A percentile compares a stretch with the other conserved stretches of the same genome.
Evolutionary conservation across 2,888 invertebrate genomes (phyloP).

Genomic region (Monopis laevigella): DNA sequence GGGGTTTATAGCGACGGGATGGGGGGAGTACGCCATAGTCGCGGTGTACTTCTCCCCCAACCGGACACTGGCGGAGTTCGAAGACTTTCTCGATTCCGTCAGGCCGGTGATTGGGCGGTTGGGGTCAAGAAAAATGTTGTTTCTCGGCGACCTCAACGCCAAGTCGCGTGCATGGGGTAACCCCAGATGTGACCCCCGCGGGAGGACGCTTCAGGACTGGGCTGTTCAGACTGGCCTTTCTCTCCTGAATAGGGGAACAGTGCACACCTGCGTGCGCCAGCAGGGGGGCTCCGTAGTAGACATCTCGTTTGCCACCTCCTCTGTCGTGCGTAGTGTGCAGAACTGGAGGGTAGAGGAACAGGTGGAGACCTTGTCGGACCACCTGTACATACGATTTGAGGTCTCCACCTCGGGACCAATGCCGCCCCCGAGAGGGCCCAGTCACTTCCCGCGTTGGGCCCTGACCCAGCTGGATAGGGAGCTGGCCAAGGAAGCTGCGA

Average conservation of each 20-base stretch:
- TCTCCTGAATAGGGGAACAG: neutral
- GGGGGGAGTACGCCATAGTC: constrained; percentile 11
- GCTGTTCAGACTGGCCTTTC: neutral
- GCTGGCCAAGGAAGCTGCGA: too few species aligned
- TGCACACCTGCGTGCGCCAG: constrained; percentile 1
- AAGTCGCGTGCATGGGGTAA: constrained; percentile 20
- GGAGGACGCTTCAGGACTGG: too few species aligned
- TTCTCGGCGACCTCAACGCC: constrained; percentile 19
- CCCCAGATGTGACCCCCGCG: too few species aligned
- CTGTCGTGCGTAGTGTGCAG: too few species aligned
- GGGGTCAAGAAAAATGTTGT: neutral
- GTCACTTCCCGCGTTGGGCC: too few species aligned
- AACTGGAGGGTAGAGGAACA: too few species aligned
- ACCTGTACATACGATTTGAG: too few species aligned
- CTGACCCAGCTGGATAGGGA: too few species aligned
- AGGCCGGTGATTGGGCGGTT: constrained; percentile 8
- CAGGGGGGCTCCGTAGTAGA: neutral
- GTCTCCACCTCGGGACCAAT: too few species aligned
- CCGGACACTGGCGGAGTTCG: constrained; percentile 18
- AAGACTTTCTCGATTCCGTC: constrained; percentile 14
- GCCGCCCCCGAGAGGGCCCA: too few species aligned
- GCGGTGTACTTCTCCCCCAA: constrained; percentile 21
- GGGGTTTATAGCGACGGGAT: constrained; percentile 15
- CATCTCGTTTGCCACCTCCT: too few species aligned
- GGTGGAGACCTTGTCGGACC: too few species aligned